Evolutionary conservation across 2,113 vertebrate genomes (phyloP).

Genomic region (Nettapus auritus): DNA sequence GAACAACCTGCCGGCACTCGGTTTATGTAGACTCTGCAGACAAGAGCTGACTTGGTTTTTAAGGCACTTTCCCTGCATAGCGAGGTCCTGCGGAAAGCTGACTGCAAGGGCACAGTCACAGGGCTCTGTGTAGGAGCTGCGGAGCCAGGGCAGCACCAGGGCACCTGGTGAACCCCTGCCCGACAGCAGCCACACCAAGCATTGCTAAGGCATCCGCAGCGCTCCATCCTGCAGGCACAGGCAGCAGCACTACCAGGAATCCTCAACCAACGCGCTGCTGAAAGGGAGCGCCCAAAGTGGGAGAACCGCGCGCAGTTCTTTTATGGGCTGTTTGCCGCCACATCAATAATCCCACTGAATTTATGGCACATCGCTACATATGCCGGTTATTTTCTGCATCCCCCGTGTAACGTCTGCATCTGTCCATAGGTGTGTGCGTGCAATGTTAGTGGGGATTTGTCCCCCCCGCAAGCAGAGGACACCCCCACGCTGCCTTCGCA

Average conservation of each 20-base stretch:
- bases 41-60: background rate
- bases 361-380: accelerated
- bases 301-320: accelerated
- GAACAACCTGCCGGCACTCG: too few relatives aligned
- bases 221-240: accelerated
- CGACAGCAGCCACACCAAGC: too few relatives aligned
- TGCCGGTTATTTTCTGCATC: too few relatives aligned
- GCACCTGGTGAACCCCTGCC: too few relatives aligned
- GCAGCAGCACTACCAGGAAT: background rate
- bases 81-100: background rate
- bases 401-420: background rate
- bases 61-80: background rate
- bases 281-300: background rate
- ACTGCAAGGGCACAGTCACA: background rate
- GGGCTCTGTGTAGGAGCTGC: too few relatives aligned
- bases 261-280: too few relatives aligned
- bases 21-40: too few relatives aligned
- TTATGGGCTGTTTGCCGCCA: accelerated
- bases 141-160: too few relatives aligned
- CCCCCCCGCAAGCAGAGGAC: too few relatives aligned
- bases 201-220: accelerated
- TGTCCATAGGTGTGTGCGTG: too few relatives aligned
- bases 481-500: too few relatives aligned
- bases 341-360: accelerated
- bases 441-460: too few relatives aligned